A percentile compares a stretch with the other conserved stretches of the same genome.
Evolutionary conservation across 2,888 invertebrate genomes (phyloP).

Genomic region (Oxyteleia sp.): DNA sequence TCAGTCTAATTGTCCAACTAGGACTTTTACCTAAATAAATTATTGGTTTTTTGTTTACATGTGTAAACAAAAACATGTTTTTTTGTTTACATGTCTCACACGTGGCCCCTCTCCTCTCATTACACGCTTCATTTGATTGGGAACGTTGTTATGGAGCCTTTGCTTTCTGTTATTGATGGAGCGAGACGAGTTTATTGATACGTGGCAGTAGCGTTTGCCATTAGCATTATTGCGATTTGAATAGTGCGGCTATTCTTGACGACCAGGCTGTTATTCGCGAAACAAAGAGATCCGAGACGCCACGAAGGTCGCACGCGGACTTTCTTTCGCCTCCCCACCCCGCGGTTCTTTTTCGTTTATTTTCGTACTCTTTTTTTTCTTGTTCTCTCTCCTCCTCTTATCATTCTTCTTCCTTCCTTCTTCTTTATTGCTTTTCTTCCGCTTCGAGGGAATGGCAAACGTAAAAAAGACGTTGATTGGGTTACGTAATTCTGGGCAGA

Average conservation of each 20-base stretch:
- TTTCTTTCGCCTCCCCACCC: conserved; percentile 36
- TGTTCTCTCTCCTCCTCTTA: too few species aligned
- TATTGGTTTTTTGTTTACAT: too few species aligned
- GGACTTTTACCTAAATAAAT: too few species aligned
- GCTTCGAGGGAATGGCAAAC: conserved; percentile 8
- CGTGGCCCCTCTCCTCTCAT: too few species aligned
- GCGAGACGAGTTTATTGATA: conserved; percentile 35
- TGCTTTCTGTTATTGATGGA: conserved; percentile 32
- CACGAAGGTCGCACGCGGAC: conserved; percentile 53
- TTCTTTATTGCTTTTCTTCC: conserved; percentile 13
- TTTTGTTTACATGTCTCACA: too few species aligned
- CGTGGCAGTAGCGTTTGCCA: conserved; percentile 41
- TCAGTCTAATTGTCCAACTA: too few species aligned
- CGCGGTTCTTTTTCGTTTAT: conserved; percentile 24
- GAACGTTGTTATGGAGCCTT: too few species aligned
- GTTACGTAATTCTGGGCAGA: conserved; percentile 34
- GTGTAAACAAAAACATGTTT: too few species aligned
- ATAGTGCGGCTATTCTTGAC: conserved; percentile 55
- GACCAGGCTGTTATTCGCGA: conserved; percentile 54
- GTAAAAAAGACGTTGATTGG: conserved; percentile 16
- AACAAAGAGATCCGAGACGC: conserved; percentile 51
- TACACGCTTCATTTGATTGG: too few species aligned
- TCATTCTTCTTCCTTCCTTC: not conserved
- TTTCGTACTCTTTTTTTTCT: conserved; percentile 15
- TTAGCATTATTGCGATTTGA: conserved; percentile 60